Conservation (phyloP, 2,113 vertebrate species). For the Crocuta crocuta region DNA sequence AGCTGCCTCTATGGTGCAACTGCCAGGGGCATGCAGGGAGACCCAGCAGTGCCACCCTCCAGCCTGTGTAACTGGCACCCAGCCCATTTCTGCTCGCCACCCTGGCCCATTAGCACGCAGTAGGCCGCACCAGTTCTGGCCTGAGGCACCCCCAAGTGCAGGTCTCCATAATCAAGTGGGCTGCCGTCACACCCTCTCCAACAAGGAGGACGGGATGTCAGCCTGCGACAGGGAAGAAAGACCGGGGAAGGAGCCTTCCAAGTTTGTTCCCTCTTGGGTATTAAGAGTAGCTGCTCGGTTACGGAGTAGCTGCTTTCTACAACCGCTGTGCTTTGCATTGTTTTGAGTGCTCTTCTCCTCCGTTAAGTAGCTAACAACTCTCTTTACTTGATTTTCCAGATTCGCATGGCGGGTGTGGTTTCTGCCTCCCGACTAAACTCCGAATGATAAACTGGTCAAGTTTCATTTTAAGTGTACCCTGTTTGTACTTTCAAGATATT, state of each 20-base stretch:
- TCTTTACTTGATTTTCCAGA: background rate
- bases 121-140: background rate
- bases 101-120: background rate
- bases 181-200: background rate
- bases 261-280: background rate
- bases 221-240: rapidly evolving
- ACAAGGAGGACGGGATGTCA: background rate
- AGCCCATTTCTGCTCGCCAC: background rate
- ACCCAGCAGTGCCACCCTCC: background rate
- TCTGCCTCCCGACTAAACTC: background rate
- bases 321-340: background rate
- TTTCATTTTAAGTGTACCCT: constrained; percentile 53
- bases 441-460: background rate
- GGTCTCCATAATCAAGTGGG: background rate
- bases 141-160: background rate
- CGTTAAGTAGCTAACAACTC: background rate
- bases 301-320: background rate
- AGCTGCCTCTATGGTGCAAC: background rate
- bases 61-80: background rate
- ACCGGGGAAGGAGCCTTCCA: background rate
- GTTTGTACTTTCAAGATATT: constrained; percentile 50
- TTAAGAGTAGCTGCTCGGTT: background rate
- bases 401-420: background rate
- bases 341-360: background rate
- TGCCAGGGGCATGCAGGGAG: background rate